phyloP scores from a whole-genome alignment of 1,140 invertebrate genomes.

The Muscidifurax raptorellus region DNA sequence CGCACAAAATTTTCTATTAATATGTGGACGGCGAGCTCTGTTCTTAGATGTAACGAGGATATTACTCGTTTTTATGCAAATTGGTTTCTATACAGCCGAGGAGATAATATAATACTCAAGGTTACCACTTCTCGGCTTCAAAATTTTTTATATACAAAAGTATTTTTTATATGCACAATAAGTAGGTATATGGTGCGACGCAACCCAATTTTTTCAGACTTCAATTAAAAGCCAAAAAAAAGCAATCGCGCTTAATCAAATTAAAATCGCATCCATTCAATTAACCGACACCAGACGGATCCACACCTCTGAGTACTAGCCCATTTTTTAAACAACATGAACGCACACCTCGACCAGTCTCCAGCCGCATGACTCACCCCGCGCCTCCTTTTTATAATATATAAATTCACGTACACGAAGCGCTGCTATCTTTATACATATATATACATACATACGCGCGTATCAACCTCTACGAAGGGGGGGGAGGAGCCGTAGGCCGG shows the following conservation, averaged over 20 bases:
- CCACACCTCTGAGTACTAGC: not conserved
- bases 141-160: too few relatives aligned
- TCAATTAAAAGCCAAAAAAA: not conserved
- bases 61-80: not conserved
- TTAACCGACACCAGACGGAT: not conserved
- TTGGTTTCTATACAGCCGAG: not conserved
- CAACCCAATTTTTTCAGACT: not conserved
- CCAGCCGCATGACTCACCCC: not conserved
- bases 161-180: too few relatives aligned
- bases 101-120: too few relatives aligned
- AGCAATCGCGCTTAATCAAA: not conserved
- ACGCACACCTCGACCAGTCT: not conserved
- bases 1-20: conserved; percentile 8
- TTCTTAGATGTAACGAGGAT: not conserved
- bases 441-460: not conserved
- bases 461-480: not conserved
- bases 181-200: too few relatives aligned
- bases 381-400: too few relatives aligned
- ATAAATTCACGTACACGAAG: not conserved
- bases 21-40: not conserved
- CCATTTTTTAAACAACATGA: not conserved
- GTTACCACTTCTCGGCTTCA: too few relatives aligned
- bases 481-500: not conserved
- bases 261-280: not conserved
- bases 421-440: not conserved